Evolutionary conservation across 2,888 invertebrate genomes (phyloP).

Genomic region (Meteorus colon): DNA sequence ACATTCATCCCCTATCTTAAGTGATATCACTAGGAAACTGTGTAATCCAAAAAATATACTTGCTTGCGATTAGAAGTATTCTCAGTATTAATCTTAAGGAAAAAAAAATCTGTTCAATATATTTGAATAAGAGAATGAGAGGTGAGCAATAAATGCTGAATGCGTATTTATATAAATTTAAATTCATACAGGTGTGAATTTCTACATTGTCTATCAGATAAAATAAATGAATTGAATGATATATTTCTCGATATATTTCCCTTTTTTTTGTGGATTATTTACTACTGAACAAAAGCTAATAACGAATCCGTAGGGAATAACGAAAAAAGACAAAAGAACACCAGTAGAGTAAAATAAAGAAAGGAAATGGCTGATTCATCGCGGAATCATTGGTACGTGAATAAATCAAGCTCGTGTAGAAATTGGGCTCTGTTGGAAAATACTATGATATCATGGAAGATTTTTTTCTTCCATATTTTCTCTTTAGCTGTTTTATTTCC

Average conservation of each 20-base stretch:
- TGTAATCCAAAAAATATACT: background rate
- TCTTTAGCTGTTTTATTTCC: conserved; percentile 1
- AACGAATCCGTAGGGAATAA: background rate
- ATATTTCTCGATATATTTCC: background rate
- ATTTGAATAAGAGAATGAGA: background rate
- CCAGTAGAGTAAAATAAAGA: background rate
- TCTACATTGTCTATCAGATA: background rate
- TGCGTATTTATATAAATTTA: background rate
- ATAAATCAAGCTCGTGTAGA: conserved; percentile 35
- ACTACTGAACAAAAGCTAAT: background rate
- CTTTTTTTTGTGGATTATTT: background rate
- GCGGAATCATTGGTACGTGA: conserved; percentile 35
- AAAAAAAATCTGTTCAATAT: background rate
- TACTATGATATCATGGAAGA: background rate
- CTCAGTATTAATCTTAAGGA: background rate
- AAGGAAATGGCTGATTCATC: conserved; percentile 26
- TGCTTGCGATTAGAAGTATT: background rate
- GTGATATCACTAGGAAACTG: background rate
- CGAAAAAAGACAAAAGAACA: background rate
- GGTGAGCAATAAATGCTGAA: background rate
- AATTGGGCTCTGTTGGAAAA: conserved; percentile 19
- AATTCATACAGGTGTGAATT: background rate
- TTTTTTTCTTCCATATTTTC: conserved; percentile 1
- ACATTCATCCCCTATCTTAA: conserved; percentile 8
- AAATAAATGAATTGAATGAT: background rate